A percentile compares a stretch with the other conserved stretches of the same genome.
phyloP scores from a whole-genome alignment of 2,797 vertebrate genomes.

The Valencia hispanica region DNA sequence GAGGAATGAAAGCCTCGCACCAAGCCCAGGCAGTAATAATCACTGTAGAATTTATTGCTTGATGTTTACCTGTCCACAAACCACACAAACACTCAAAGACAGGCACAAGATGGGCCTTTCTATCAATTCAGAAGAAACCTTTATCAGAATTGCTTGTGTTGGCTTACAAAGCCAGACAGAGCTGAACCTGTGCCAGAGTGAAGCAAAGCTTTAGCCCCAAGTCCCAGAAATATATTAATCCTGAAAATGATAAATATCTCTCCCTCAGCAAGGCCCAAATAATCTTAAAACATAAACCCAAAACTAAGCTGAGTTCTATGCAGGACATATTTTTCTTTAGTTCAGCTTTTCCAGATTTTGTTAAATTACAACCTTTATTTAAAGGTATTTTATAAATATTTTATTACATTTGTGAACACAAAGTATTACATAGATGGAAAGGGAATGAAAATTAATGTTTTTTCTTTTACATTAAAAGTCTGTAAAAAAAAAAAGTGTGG shows the following conservation, averaged over 20 bases:
- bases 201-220: conserved; percentile 19
- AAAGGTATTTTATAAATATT: too few species aligned
- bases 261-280: background rate
- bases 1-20: conserved; percentile 60
- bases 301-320: background rate
- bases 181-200: background rate
- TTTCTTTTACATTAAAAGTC: background rate
- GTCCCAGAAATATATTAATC: conserved; percentile 23
- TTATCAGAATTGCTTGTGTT: conserved; percentile 13
- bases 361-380: too few species aligned
- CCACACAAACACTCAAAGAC: conserved; percentile 19
- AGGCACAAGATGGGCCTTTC: conserved; percentile 20
- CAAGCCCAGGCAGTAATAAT: conserved; percentile 61
- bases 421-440: background rate
- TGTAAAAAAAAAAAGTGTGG: background rate
- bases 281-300: background rate
- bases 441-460: background rate
- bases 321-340: background rate
- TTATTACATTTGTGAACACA: background rate
- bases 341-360: background rate
- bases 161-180: conserved; percentile 2
- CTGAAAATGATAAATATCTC: conserved; percentile 9
- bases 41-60: conserved; percentile 59
- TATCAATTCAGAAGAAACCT: conserved; percentile 25
- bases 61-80: conserved; percentile 60